Conservation (phyloP, 2,888 invertebrate species). For the Noctua janthina region DNA sequence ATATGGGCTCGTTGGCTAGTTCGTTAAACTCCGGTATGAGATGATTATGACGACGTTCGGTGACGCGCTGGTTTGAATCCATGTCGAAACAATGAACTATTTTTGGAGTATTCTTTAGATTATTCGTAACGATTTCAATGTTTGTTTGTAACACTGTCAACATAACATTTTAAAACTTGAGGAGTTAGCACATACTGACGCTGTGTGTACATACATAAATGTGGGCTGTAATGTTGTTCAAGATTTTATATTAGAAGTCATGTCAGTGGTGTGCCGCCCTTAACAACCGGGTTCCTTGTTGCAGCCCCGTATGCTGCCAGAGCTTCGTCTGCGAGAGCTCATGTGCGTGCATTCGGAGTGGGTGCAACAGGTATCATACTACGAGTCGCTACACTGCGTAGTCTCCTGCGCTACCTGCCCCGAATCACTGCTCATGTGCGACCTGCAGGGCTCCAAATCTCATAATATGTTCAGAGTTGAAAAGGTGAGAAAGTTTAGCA, state of each 20-base stretch:
- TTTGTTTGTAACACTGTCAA: too few relatives aligned
- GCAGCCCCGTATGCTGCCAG: slow-evolving; percentile 86
- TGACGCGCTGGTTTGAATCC: too few relatives aligned
- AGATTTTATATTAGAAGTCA: background rate
- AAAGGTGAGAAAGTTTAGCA: slow-evolving; percentile 75
- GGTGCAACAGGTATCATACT: slow-evolving; percentile 93
- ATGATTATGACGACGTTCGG: too few relatives aligned
- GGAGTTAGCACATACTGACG: too few relatives aligned
- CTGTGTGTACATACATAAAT: background rate
- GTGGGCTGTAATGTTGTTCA: too few relatives aligned
- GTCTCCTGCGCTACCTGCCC: slow-evolving; percentile 92
- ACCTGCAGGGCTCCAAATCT: slow-evolving; percentile 89
- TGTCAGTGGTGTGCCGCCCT: background rate
- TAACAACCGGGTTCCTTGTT: slow-evolving; percentile 4
- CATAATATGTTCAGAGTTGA: slow-evolving; percentile 90
- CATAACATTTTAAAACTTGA: too few relatives aligned
- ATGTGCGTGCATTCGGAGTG: slow-evolving; percentile 91
- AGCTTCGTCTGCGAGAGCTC: slow-evolving; percentile 89
- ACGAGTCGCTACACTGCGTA: slow-evolving; percentile 91
- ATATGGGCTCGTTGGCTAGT: too few relatives aligned
- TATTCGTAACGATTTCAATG: too few relatives aligned
- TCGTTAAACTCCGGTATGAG: too few relatives aligned
- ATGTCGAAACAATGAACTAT: too few relatives aligned
- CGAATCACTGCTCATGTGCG: slow-evolving; percentile 91
- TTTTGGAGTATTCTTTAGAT: too few relatives aligned